phyloP scores from a whole-genome alignment of 2,797 vertebrate genomes.

The Hippoglossus hippoglossus region DNA sequence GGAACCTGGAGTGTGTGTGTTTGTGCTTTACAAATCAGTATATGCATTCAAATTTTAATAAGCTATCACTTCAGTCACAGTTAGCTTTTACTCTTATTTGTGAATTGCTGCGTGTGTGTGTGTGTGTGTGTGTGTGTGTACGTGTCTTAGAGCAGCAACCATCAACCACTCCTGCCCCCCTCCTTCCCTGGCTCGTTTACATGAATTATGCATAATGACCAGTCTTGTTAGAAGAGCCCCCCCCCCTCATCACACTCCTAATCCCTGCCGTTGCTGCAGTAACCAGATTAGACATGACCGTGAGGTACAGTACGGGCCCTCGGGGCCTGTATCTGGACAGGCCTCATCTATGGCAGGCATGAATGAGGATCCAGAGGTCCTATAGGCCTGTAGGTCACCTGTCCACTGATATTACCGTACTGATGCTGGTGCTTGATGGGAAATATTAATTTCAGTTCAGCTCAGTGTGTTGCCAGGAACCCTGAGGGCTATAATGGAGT shows the following conservation, averaged over 20 bases:
- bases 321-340: conserved; percentile 71
- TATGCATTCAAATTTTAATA: neutral
- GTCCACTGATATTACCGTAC: conserved; percentile 70
- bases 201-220: conserved; percentile 83
- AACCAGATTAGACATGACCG: conserved; percentile 80
- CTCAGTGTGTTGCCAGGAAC: conserved; percentile 34
- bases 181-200: conserved; percentile 68
- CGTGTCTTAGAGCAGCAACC: conserved; percentile 47
- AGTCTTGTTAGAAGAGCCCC: conserved; percentile 73
- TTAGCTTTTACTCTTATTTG: conserved; percentile 17
- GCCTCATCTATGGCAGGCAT: conserved; percentile 49
- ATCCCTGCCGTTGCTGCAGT: conserved; percentile 77
- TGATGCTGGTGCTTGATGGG: conserved; percentile 52
- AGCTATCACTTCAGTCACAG: too few species aligned
- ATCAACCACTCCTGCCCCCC: conserved; percentile 54
- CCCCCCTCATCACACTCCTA: conserved; percentile 71
- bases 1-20: conserved; percentile 1
- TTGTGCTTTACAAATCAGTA: conserved; percentile 14
- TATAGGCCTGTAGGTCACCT: conserved; percentile 71
- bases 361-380: conserved; percentile 54
- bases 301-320: conserved; percentile 65
- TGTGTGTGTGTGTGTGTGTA: conserved; percentile 22
- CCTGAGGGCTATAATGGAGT: conserved; percentile 15
- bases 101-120: conserved; percentile 17
- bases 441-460: conserved; percentile 52